These are phyloP conservation scores for Pomatostomus ruficeps DNA, from an alignment of 2,113 vertebrate genomes.

Conservation along the genomic window DNA sequence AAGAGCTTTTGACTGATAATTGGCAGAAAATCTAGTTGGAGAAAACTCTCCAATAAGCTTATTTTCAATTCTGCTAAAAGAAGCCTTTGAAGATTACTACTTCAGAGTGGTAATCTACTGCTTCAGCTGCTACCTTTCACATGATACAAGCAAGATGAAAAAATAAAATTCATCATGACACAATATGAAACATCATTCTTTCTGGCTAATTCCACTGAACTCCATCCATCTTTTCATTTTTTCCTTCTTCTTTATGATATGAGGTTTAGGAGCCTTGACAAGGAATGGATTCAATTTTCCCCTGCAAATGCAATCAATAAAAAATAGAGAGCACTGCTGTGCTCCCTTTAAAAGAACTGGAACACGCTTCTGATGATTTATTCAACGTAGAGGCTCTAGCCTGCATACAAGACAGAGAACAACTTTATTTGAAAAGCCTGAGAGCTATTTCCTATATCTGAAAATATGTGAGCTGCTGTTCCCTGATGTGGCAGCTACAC, in stretches of 20 bases:
- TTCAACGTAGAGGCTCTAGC: slow-evolving; percentile 1
- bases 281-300: slow-evolving; percentile 59
- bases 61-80: slow-evolving; percentile 2
- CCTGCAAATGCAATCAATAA: slow-evolving; percentile 51
- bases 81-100: slow-evolving; percentile 22
- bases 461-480: neutral
- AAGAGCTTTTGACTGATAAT: slow-evolving; percentile 33
- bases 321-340: neutral
- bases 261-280: slow-evolving; percentile 12
- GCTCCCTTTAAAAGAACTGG: slow-evolving; percentile 18
- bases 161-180: slow-evolving; percentile 55
- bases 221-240: neutral
- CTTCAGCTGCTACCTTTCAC: slow-evolving; percentile 40
- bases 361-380: slow-evolving; percentile 61
- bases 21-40: neutral
- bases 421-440: slow-evolving; percentile 48
- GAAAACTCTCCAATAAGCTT: neutral
- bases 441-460: neutral
- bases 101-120: no score
- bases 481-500: neutral
- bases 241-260: slow-evolving; percentile 28
- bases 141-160: slow-evolving; percentile 34
- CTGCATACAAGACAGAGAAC: neutral
- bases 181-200: slow-evolving; percentile 45
- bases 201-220: slow-evolving; percentile 50